These are phyloP conservation scores for Agapostemon virescens DNA, from an alignment of 2,888 invertebrate genomes.

Conservation along the genomic window DNA sequence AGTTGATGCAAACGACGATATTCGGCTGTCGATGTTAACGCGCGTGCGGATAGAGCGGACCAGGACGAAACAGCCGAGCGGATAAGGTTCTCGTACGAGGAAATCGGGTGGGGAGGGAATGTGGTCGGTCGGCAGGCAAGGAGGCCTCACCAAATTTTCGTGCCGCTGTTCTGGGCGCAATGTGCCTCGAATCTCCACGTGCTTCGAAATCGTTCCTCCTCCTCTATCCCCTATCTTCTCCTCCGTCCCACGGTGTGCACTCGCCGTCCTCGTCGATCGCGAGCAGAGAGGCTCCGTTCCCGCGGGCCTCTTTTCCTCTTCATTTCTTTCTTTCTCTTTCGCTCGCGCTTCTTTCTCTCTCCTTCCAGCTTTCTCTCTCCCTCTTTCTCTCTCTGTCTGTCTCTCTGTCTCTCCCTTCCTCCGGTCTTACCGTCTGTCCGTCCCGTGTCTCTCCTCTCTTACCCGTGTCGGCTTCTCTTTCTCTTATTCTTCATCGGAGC, in stretches of 20 bases:
- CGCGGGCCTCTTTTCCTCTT: conserved; percentile 47
- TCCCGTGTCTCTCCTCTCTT: conserved; percentile 16
- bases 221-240: conserved; percentile 39
- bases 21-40: conserved; percentile 66
- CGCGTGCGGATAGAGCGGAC: conserved; percentile 64
- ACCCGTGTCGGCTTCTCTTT: conserved; percentile 43
- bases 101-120: conserved; percentile 76
- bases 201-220: conserved; percentile 57
- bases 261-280: conserved; percentile 45
- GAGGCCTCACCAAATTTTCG: conserved; percentile 74
- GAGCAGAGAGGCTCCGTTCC: conserved; percentile 55
- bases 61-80: conserved; percentile 66
- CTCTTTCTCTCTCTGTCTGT: conserved; percentile 51
- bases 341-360: conserved; percentile 21
- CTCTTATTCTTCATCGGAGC: conserved; percentile 45
- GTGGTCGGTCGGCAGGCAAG: conserved; percentile 76
- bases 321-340: conserved; percentile 18
- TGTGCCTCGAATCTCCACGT: conserved; percentile 71
- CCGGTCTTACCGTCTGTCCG: neutral
- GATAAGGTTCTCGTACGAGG: conserved; percentile 70
- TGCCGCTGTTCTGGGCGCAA: conserved; percentile 68
- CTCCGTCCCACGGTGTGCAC: conserved; percentile 27
- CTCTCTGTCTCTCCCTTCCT: conserved; percentile 31
- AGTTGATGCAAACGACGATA: conserved; percentile 58
- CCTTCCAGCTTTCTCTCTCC: conserved; percentile 14